A percentile compares a stretch with the other conserved stretches of the same genome.
These are phyloP conservation scores for Oceanites oceanicus DNA, from an alignment of 2,113 vertebrate species.

Conservation along the genomic window DNA sequence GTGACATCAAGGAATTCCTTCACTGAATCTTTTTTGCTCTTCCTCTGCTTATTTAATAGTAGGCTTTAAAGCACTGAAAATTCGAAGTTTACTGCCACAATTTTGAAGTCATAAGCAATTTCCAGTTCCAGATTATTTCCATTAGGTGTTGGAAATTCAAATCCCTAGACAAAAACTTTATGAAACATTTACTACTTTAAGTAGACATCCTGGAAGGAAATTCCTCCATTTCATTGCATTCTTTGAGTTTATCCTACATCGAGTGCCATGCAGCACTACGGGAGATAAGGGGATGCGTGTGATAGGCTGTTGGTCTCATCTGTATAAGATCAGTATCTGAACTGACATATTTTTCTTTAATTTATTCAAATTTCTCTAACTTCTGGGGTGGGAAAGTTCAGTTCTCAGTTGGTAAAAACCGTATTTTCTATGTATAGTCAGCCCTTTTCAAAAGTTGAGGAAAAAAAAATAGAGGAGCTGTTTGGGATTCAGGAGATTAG, in stretches of 20 bases:
- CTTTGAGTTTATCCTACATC: not conserved
- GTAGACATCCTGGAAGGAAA: not conserved
- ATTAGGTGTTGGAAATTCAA: not conserved
- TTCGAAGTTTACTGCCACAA: too few species aligned
- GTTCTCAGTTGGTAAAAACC: not conserved
- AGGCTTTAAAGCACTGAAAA: not conserved
- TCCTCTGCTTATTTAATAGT: not conserved
- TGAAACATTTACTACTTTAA: not conserved
- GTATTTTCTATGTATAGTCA: accelerated
- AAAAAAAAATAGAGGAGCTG: not conserved
- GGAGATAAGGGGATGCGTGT: not conserved
- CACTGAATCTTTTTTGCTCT: not conserved
- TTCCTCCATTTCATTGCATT: not conserved
- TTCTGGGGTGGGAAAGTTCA: not conserved
- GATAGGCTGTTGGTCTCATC: not conserved
- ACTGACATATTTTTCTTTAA: not conserved
- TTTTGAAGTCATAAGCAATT: not conserved
- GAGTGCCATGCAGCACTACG: accelerated
- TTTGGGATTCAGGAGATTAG: not conserved
- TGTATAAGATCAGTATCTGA: not conserved
- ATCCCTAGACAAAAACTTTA: not conserved
- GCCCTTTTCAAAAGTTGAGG: accelerated
- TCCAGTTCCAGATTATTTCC: not conserved
- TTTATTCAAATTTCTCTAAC: not conserved
- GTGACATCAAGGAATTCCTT: not conserved